Evolutionary conservation across 2,888 invertebrate genomes (phyloP), one percentile per base, ranked within the genome.

Genomic region (Drosophila recens): DNA sequence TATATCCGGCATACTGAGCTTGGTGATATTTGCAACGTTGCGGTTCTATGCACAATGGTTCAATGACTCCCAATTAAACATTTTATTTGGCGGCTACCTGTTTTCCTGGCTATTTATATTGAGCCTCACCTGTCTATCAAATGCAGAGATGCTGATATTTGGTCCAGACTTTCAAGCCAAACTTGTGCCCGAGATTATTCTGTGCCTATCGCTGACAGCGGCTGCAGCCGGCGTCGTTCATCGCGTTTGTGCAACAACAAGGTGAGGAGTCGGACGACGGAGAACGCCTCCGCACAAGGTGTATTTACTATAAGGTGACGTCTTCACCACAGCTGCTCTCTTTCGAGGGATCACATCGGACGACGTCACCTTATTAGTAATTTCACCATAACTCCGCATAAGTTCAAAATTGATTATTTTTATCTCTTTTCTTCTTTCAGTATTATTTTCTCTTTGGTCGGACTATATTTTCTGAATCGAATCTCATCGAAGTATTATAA

Each of bases 161-260:
- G 98, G 98, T 1, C 96, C 96, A 90, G 96, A 96, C 70, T 98
- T 97, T 90, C 98, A 98, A 92, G 94, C 97, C 23, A 97, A 97
- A 92, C 90, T 93, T 48, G 95, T 98, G 81, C 98, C 98, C 40
- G 98, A 98, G 95, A 97, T 98, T 54, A 91, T 95, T 0, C 91
- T 96, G 36, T 96, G 97, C 53, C 93, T 98, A 90, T 90, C 95
- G 11, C 92, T 96, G 56, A 95, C 98, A 1, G 93, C 97, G 82
- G 94, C 97, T 82, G 96, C 97, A 20, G 95, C 98, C 42, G 98
- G 97, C 45, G 95, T 97, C 92, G 96, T 98, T 15, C 98, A 98
- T 92, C 94, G 98, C 87, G 98, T 98, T 53, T 98, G 98, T 91
- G 97, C 97, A 48, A 98, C 98, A 40, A 97, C 98, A 59, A 98